Base-by-base conservation (phyloP, 2,797 vertebrate genomes). In the Eurystomus glaucurus region DNA sequence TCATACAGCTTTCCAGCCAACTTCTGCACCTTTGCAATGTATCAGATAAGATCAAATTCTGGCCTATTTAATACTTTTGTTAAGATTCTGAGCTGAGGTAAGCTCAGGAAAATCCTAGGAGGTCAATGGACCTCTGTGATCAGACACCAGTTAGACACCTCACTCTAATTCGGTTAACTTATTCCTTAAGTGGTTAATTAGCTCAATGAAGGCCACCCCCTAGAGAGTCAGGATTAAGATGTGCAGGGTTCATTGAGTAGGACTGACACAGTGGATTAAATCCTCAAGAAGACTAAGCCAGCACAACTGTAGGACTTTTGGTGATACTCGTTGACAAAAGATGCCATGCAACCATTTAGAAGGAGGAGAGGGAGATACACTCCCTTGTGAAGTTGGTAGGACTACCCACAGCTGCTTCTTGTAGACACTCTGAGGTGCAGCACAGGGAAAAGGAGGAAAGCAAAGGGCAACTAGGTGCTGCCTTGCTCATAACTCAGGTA, bases 41-140 rank as follows among this genome's bases (percentile, higher is more conserved):
- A 8, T 20, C 22, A 46, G 20, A 21, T 11, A 11, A 51, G 10
- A 72, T 15, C 5, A 58, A 11, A 10, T 69, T 43, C 26, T 41
- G 58, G 6, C 8, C 6, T 15, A 1, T 0, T 35, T 18, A 72
- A 39, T 14, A 7, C 2, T 3, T 52, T 14, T 45, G 5, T 23
- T 50, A 46, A 57, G 19, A 50, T 65, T 69, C 58, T 76, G 16
- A 89, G 14, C 29, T 33, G 43, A 72, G 16, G 29, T 28, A 65
- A 94, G 75, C 2, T 18, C 35, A 54, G 46, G 22, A 57, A 48
- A 69, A 54, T 33, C 13, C 14, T 14, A 31, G 35, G 10, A 70
- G 7, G 6, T 3, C 19, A 23, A 17, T 70, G 31, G 31, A 37
- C 2, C 13, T 23, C 2, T n/a, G 2, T 17, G 19, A 55, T 28